phyloP scores from a whole-genome alignment of 2,888 invertebrate species.

The Drosophila neonasuta region DNA sequence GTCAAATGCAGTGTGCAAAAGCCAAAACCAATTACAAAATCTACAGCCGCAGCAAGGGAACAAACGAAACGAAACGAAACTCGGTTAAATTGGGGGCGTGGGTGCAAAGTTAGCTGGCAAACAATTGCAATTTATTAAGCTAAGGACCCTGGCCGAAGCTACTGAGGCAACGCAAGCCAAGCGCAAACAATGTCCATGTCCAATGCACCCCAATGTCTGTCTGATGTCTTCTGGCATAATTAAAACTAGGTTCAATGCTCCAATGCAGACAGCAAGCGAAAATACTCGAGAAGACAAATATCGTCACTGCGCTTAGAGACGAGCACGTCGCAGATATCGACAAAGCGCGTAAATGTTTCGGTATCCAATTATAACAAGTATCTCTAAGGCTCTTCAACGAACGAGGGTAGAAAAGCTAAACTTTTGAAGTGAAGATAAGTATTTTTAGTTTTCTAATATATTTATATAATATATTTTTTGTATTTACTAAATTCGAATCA shows the following conservation, averaged over 20 bases:
- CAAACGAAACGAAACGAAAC: conserved; percentile 52
- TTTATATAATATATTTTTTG: too few species aligned
- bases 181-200: conserved; percentile 67
- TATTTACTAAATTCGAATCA: too few species aligned
- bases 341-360: neutral
- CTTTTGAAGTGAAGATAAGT: too few species aligned
- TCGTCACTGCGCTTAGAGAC: conserved; percentile 24
- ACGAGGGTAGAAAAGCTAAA: too few species aligned
- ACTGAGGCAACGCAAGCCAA: conserved; percentile 46
- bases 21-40: conserved; percentile 77
- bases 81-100: conserved; percentile 48
- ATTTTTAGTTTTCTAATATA: too few species aligned
- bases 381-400: neutral
- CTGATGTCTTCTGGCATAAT: conserved; percentile 67
- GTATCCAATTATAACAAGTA: neutral
- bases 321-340: conserved; percentile 7
- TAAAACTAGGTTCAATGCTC: conserved; percentile 76
- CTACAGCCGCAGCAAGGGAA: conserved; percentile 41
- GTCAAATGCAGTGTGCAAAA: conserved; percentile 65
- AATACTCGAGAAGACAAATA: conserved; percentile 12
- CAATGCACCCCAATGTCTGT: conserved; percentile 42
- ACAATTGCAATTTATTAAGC: conserved; percentile 78
- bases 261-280: conserved; percentile 36
- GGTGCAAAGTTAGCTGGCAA: conserved; percentile 67
- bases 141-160: conserved; percentile 49